Base-by-base conservation (phyloP, 2,113 vertebrate genomes). In the Elephantulus edwardii region DNA sequence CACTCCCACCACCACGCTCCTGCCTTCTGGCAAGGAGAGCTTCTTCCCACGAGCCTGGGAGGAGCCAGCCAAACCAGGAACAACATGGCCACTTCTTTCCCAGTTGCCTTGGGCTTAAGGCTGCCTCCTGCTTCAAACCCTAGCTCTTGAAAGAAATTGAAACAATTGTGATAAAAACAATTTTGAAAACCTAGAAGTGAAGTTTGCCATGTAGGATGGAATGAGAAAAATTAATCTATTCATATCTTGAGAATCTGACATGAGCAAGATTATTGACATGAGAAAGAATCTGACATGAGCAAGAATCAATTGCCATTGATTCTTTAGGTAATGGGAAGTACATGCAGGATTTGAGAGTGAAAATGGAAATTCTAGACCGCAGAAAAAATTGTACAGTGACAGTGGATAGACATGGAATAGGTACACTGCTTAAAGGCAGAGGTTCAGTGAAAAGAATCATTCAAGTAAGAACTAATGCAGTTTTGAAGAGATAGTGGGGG, bases 161-260 rank as follows among this genome's bases (percentile, higher is more conserved):
- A 93, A 72, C 5, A 66, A 72, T 26, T 60, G 13, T 60, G 16
- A 83, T 76, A 35, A 92, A 89, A 10, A 94, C 24, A 88, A 92
- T 74, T 94, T 26, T 86, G 22, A 80, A 93, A 90, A 68, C 28
- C 33, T 40, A 44, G 58, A 88, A 76, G 16, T 40, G 33, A 58
- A 88, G 13, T 35, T 66, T 84, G 68, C 30, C 9, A 75, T 28
- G 20, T 19, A 16, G 35, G 50, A 52, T 54, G 11, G 62, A 13
- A 79, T 24, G 58, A 85, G 60, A 60, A 88, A 91, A 88, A 79
- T 1, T 1, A 70, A 79, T 85, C 71, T 6, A 85, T 44, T 91
- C 40, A 71, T 52, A 74, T 44, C 68, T 62, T 74, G 33, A 35
- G 62, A 44, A 54, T 26, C 66, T 84, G 46, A 78, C 40, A 14